Evolutionary conservation across 2,113 vertebrate species (phyloP).

Genomic region (Cyprinus carpio): DNA sequence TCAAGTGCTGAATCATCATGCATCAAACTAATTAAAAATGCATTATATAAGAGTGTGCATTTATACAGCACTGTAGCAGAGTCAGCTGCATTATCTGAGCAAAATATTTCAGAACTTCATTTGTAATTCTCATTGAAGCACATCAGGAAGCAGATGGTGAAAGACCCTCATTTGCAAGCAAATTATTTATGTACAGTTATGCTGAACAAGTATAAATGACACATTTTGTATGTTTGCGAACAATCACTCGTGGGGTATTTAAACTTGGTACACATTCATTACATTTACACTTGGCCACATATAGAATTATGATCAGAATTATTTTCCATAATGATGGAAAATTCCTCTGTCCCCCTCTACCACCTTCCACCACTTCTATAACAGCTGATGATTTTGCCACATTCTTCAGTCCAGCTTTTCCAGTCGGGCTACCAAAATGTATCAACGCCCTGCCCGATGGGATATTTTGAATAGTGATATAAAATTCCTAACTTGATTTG

Average conservation of each 20-base stretch:
- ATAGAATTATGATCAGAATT: neutral
- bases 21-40: slow-evolving; percentile 15
- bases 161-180: neutral
- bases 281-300: neutral
- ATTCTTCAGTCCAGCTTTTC: too few species aligned
- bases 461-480: too few species aligned
- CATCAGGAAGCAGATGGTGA: neutral
- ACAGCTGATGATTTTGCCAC: too few species aligned
- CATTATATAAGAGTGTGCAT: neutral
- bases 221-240: neutral
- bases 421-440: too few species aligned
- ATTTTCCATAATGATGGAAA: too few species aligned
- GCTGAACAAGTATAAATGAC: neutral
- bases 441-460: too few species aligned
- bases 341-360: too few species aligned
- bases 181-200: neutral
- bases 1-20: slow-evolving; percentile 10
- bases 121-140: slow-evolving; percentile 11
- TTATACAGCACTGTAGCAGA: neutral
- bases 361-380: too few species aligned
- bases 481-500: too few species aligned
- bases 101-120: slow-evolving; percentile 15
- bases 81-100: neutral
- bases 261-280: neutral
- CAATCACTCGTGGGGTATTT: neutral